Conservation (phyloP, 2,113 vertebrate species). For the Solenodon paradoxus region DNA sequence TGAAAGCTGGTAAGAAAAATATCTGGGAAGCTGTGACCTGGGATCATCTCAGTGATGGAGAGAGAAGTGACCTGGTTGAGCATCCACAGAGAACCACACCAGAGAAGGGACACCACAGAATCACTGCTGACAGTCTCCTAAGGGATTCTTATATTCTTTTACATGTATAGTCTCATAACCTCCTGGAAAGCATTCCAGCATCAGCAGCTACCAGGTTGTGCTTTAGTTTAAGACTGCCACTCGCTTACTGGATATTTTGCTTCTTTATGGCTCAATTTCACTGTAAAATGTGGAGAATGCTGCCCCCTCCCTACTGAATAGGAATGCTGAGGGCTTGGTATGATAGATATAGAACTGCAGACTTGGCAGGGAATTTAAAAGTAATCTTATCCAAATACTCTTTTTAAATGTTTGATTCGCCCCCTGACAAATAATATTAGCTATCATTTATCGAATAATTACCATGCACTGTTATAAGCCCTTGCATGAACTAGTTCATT, state of each 20-base stretch:
- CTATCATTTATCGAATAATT: not conserved
- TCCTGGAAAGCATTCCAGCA: not conserved
- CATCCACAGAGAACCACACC: not conserved
- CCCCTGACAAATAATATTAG: not conserved
- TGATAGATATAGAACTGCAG: not conserved
- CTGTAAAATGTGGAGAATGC: conserved; percentile 73
- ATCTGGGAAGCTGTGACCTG: not conserved
- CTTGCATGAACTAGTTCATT: not conserved
- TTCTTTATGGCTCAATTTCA: conserved; percentile 33
- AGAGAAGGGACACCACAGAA: not conserved
- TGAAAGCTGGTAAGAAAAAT: not conserved
- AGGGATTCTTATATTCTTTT: not conserved
- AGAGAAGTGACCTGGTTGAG: not conserved
- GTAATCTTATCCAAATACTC: not conserved
- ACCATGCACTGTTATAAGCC: not conserved
- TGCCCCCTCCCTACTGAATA: conserved; percentile 72
- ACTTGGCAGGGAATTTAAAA: not conserved
- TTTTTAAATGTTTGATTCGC: not conserved
- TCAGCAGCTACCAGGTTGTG: not conserved
- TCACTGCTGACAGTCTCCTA: not conserved
- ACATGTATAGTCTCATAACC: not conserved
- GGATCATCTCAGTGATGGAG: not conserved
- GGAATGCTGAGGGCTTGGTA: conserved; percentile 13
- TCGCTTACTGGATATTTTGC: not conserved
- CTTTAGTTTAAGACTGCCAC: not conserved